Conservation (phyloP, 30 jellyfish, hydroid and myxozoan genomes). For the Hydractinia symbiolongicarpus region DNA sequence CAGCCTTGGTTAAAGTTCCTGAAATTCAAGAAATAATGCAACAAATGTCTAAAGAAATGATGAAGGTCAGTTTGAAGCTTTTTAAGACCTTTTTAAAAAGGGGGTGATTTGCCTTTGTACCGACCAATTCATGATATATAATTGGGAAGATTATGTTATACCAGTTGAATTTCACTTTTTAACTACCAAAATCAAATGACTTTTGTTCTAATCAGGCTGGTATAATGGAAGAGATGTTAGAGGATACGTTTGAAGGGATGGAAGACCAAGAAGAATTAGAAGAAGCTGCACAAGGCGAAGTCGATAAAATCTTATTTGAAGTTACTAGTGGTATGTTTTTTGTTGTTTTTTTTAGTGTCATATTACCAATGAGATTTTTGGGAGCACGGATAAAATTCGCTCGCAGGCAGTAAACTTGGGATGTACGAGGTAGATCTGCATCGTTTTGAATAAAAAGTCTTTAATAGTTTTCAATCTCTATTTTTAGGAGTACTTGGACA, state of each 20-base stretch:
- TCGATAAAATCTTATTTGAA: constrained; percentile 85
- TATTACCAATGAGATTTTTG: background rate
- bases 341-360: background rate
- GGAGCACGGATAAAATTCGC: background rate
- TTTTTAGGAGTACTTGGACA: constrained; percentile 72
- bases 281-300: constrained; percentile 99
- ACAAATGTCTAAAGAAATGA: constrained; percentile 90
- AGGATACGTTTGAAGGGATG: constrained; percentile 86
- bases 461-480: background rate
- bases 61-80: constrained; percentile 44
- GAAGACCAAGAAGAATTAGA: constrained; percentile 91
- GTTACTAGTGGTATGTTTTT: constrained; percentile 75
- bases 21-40: constrained; percentile 89
- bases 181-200: too few relatives aligned
- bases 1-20: constrained; percentile 82
- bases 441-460: too few relatives aligned
- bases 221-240: constrained; percentile 91
- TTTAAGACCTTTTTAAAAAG: too few relatives aligned
- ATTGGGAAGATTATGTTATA: too few relatives aligned
- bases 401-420: too few relatives aligned
- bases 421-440: too few relatives aligned
- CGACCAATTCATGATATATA: too few relatives aligned
- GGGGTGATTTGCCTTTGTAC: too few relatives aligned
- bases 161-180: too few relatives aligned
- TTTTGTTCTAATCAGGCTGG: constrained; percentile 63